Evolutionary conservation across 2,888 invertebrate genomes (phyloP), one percentile per base, ranked within the genome.

Genomic region (Noctua janthe): DNA sequence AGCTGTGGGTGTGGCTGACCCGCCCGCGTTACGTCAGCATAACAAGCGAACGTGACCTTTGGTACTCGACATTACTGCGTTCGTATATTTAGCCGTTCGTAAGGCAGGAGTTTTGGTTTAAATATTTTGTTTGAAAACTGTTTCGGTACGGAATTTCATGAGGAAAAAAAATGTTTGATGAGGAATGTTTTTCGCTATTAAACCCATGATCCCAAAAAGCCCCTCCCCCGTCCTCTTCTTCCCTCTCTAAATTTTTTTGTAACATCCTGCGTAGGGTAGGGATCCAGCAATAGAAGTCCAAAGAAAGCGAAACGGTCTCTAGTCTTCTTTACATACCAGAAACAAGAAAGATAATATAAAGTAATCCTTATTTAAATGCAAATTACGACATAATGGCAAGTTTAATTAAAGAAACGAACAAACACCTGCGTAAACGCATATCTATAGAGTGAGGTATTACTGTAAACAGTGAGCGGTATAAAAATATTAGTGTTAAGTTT

Each of bases 1-100:
- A 69, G 39, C 17, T 29, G 90, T 89, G 89, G 89, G 89, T 90
- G 89, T 89, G 89, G 84, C 81, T 80, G 86, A 80, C 87, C 83
- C 77, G 86, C 90, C 89, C 79, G 81, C 76, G 78, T 87, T 77
- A 90, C 89, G 90, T 90, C 89, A 87, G 66, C 71, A 64, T 29
- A 62, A 71, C 56, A 83, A 66, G 74, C 66, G 73, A 74, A 64
- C 70, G 59, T 78, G 80, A 88, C 87, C 88, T 88, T 74, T 88
- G 76, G 76, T 71, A 76, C 64, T 66, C 29, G 35, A 69, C 8
- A 71, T 70, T 59, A 54, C 39, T 69, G 54, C 3, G 56, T 73
- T 49, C n/a, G 51, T 76, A 81, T 81, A 75, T 81, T 73, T 47
- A 73, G 29, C 35, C 72, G 51, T 49, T 47, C 13, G 51, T 35